These are phyloP conservation scores for Drosophila rellima DNA, from an alignment of 2,888 invertebrate species.

Conservation along the genomic window DNA sequence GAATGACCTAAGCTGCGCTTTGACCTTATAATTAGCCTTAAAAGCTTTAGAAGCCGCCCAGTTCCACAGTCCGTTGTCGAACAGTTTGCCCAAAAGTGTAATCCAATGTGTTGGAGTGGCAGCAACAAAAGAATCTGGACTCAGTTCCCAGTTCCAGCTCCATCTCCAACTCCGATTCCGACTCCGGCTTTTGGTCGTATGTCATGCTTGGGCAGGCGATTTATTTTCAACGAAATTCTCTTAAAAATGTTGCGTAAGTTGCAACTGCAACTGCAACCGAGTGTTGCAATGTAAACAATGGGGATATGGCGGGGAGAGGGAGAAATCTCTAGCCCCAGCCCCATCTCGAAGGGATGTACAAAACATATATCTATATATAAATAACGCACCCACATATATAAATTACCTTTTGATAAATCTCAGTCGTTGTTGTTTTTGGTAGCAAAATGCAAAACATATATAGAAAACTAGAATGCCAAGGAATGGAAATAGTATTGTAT, in stretches of 20 bases:
- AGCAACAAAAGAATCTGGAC: background rate
- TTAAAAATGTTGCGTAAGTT: conserved; percentile 77
- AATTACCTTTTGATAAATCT: conserved; percentile 86
- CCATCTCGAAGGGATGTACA: background rate
- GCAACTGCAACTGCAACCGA: conserved; percentile 47
- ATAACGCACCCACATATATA: conserved; percentile 82
- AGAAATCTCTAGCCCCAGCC: background rate
- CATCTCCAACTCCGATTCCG: conserved; percentile 7
- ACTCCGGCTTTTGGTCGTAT: conserved; percentile 57
- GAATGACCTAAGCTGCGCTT: background rate
- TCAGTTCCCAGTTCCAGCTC: conserved; percentile 1
- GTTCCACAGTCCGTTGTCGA: background rate
- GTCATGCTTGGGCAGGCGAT: conserved; percentile 80
- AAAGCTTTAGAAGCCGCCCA: background rate
- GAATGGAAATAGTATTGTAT: conserved; percentile 14
- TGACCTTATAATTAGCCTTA: background rate
- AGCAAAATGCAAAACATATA: conserved; percentile 65
- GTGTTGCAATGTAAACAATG: conserved; percentile 43
- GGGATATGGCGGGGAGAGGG: conserved; percentile 8
- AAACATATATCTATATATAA: conserved; percentile 61
- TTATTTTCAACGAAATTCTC: conserved; percentile 84
- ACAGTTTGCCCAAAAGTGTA: conserved; percentile 8
- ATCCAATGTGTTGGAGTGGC: conserved; percentile 13
- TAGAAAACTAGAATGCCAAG: conserved; percentile 51
- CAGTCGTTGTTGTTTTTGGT: conserved; percentile 69